Percentiles rank a stretch among this genome's conserved stretches.
These are phyloP conservation scores for Spheniscus mendiculus DNA, from an alignment of 2,113 vertebrate genomes.

Conservation along the genomic window DNA sequence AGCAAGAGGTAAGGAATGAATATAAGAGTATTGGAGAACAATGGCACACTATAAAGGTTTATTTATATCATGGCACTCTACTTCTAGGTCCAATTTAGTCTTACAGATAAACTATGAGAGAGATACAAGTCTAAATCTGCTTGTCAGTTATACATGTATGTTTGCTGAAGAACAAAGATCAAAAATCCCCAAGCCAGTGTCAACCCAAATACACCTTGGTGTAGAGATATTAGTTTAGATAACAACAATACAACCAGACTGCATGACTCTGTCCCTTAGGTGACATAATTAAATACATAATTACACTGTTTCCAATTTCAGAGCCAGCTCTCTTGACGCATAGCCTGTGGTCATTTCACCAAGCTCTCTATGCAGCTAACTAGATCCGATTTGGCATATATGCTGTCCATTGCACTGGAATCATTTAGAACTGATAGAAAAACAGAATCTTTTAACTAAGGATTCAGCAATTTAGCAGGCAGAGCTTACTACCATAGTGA, in stretches of 20 bases:
- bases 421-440: neutral
- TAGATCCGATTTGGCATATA: neutral
- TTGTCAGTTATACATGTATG: neutral
- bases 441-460: neutral
- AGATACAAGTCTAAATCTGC: neutral
- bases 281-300: slow-evolving; percentile 33
- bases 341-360: neutral
- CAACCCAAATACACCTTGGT: neutral
- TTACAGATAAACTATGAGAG: neutral
- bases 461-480: neutral
- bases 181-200: neutral
- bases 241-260: neutral
- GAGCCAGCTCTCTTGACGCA: neutral
- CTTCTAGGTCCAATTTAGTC: neutral
- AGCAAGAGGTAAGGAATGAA: neutral
- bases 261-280: neutral
- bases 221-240: neutral
- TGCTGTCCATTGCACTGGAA: neutral
- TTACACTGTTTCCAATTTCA: neutral
- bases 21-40: neutral
- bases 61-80: neutral
- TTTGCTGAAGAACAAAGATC: neutral
- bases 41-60: neutral
- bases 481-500: neutral
- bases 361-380: neutral